Base-by-base conservation (phyloP, 2,797 vertebrate species). In the Enteromius thamalakanensis region DNA sequence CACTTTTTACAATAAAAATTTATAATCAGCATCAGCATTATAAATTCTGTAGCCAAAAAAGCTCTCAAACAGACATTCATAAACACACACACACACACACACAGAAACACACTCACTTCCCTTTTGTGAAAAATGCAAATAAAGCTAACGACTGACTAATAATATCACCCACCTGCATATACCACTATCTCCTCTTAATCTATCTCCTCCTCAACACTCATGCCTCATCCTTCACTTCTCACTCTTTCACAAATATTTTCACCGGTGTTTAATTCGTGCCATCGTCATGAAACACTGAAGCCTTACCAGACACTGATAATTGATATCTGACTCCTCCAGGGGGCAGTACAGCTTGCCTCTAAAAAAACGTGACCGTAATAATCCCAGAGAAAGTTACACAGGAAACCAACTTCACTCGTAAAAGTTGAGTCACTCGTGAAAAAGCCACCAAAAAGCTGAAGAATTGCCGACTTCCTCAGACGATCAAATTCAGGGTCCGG, bases 41-140 rank as follows among this genome's bases (percentile, higher is more conserved):
- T 47, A 51, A 34, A 45, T 23, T 49, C 4, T 45, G 49, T 29
- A 53, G 37, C 37, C 26, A 76, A 55, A 42, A 42, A 84, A 49
- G 40, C 53, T 75, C 77, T 67, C 79, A 47, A 81, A 83, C 51
- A 65, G 32, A 79, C 40, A 69, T 42, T 55, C 26, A 76, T 76
- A 84, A 64, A 71, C 67, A 82, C 53, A 40, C 84, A 74, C 60
- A 77, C 78, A 74, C 87, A 45, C 42, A 45, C 42, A 86, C 62
- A 85, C 74, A 87, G 60, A 55, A 84, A 88, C 26, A 88, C 26
- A 88, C 76, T 90, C 89, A 95, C 94, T 95, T 95, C 94, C 94
- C 93, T 94, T 95, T 95, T 94, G 92, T 93, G 93, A 94, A 86
- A 92, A 91, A 95, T 95, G 95, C 95, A 95, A 95, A 95, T 95